Evolutionary conservation across 2,797 vertebrate species (phyloP).

Genomic region (Neomorphus geoffroyi): DNA sequence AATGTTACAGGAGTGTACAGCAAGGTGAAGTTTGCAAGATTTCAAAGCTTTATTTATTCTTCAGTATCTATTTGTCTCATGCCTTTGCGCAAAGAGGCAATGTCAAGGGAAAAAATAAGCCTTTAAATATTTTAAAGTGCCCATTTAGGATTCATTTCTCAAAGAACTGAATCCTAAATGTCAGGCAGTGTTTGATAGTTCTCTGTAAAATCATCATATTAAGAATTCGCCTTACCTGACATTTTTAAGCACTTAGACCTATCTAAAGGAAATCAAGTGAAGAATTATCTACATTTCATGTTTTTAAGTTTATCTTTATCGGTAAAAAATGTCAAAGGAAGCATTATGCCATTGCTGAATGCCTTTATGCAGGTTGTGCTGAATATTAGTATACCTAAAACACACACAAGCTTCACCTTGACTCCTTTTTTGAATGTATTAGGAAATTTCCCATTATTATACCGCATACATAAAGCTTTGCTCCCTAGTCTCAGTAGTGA

Average conservation of each 20-base stretch:
- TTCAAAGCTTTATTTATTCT: constrained; percentile 42
- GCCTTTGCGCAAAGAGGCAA: neutral
- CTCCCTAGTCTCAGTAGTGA: neutral
- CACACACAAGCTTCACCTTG: neutral
- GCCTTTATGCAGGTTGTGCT: neutral
- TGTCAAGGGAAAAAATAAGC: neutral
- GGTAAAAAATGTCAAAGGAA: neutral
- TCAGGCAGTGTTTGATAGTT: neutral
- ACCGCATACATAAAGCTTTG: neutral
- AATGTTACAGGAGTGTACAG: neutral
- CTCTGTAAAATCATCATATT: constrained; percentile 1
- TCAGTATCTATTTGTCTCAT: neutral
- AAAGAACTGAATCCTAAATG: constrained; percentile 42
- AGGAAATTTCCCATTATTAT: neutral
- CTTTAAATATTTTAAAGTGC: constrained; percentile 35
- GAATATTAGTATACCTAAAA: neutral
- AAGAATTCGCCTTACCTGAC: constrained; percentile 19
- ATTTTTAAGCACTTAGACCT: constrained; percentile 19
- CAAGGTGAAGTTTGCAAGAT: neutral
- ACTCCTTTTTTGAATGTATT: neutral
- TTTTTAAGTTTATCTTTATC: neutral
- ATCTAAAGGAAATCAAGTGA: neutral
- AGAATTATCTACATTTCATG: neutral
- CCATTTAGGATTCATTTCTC: constrained; percentile 27
- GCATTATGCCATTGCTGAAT: neutral